Evolutionary conservation across 1,140 invertebrate species (phyloP).

Genomic region (Laupala kohalensis): DNA sequence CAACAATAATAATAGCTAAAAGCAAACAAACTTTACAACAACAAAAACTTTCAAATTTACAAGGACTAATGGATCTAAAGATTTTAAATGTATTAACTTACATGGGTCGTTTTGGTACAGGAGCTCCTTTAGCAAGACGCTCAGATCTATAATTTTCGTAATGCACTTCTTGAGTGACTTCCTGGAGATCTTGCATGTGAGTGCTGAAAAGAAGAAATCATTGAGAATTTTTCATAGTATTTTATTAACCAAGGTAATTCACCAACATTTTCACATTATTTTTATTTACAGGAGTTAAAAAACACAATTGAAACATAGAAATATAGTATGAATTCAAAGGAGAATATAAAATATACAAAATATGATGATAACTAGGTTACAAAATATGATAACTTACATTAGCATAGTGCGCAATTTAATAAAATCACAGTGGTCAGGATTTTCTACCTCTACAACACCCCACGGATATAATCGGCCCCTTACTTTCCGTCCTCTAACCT

Average conservation of each 20-base stretch:
- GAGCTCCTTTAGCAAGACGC: conserved; percentile 64
- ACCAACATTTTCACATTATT: neutral
- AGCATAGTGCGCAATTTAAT: conserved; percentile 95
- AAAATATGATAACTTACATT: conserved; percentile 42
- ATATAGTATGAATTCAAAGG: too few species aligned
- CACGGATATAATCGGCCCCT: conserved; percentile 91
- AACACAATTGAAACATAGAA: too few species aligned
- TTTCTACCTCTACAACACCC: conserved; percentile 99
- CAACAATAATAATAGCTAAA: too few species aligned
- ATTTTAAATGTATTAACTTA: too few species aligned
- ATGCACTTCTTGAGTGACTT: conserved; percentile 89
- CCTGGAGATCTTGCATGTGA: conserved; percentile 92
- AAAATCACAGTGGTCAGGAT: conserved; percentile 97
- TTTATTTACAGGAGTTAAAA: neutral
- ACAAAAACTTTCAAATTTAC: too few species aligned
- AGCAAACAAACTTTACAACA: too few species aligned
- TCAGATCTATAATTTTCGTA: conserved; percentile 93
- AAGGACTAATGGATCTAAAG: too few species aligned
- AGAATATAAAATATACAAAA: conserved; percentile 1
- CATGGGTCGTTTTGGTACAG: conserved; percentile 53
- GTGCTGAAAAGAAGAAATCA: conserved; percentile 45
- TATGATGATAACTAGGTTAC: neutral
- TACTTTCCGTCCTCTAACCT: conserved; percentile 79
- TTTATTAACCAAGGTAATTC: neutral
- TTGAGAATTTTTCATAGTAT: too few species aligned